Conservation (phyloP, 2,797 vertebrate species). For the Prunella strophiata region DNA sequence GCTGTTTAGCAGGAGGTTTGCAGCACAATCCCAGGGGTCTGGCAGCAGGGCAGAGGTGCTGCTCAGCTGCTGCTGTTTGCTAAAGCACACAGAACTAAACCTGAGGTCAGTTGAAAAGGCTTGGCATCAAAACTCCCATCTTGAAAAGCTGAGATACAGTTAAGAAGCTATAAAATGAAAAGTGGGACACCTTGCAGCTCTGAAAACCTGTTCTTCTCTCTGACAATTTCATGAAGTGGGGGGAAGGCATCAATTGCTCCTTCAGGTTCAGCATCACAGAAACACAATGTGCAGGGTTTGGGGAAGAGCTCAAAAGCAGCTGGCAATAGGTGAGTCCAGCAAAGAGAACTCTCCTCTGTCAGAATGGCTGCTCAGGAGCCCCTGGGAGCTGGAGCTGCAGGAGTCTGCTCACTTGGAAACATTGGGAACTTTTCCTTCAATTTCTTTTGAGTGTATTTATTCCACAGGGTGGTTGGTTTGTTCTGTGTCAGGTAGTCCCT, state of each 20-base stretch:
- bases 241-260: not conserved
- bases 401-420: not conserved
- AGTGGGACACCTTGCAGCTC: not conserved
- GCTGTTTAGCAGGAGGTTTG: not conserved
- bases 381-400: not conserved
- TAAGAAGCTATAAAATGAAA: not conserved
- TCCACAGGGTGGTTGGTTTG: not conserved
- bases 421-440: not conserved
- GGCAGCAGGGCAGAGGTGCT: not conserved
- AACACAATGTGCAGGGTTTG: accelerated
- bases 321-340: not conserved
- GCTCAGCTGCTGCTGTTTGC: not conserved
- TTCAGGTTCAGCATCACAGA: not conserved
- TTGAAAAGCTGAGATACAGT: not conserved
- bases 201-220: not conserved
- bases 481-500: not conserved
- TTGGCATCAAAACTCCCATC: not conserved
- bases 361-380: not conserved
- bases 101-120: not conserved
- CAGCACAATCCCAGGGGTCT: not conserved
- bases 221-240: not conserved
- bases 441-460: not conserved
- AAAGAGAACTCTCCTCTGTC: not conserved
- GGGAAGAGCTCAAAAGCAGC: not conserved
- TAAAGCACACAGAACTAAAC: not conserved